Conservation (phyloP, 2,113 vertebrate genomes). For the Mixornis gularis region DNA sequence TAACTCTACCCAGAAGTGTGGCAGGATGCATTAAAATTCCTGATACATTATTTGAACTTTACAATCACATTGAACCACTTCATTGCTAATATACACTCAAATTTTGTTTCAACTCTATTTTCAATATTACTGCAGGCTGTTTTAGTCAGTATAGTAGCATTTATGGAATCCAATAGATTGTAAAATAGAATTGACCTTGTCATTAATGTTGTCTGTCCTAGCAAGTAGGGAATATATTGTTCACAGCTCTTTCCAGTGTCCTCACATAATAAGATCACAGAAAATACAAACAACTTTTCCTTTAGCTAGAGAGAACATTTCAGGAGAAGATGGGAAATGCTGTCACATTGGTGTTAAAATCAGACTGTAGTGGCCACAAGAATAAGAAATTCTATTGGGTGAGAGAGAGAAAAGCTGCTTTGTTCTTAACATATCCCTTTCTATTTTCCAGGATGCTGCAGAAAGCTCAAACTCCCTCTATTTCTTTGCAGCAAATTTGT, state of each 20-base stretch:
- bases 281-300: constrained; percentile 4
- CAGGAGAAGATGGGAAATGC: background rate
- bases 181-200: constrained; percentile 1
- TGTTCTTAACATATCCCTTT: constrained; percentile 6
- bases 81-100: background rate
- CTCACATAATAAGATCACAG: background rate
- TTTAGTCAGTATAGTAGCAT: background rate
- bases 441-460: constrained; percentile 2
- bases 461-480: background rate
- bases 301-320: background rate
- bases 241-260: background rate
- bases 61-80: background rate
- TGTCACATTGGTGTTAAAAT: background rate
- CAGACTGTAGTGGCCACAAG: background rate
- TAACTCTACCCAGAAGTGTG: background rate
- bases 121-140: background rate
- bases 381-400: background rate
- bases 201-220: background rate
- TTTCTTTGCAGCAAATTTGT: constrained; percentile 12
- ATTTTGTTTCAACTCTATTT: background rate
- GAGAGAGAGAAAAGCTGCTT: constrained; percentile 33
- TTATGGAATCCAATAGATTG: background rate
- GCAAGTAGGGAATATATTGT: background rate
- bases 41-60: background rate
- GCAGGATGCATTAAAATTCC: background rate